Base-by-base conservation (phyloP, 2,888 invertebrate species). In the Phania funesta region DNA sequence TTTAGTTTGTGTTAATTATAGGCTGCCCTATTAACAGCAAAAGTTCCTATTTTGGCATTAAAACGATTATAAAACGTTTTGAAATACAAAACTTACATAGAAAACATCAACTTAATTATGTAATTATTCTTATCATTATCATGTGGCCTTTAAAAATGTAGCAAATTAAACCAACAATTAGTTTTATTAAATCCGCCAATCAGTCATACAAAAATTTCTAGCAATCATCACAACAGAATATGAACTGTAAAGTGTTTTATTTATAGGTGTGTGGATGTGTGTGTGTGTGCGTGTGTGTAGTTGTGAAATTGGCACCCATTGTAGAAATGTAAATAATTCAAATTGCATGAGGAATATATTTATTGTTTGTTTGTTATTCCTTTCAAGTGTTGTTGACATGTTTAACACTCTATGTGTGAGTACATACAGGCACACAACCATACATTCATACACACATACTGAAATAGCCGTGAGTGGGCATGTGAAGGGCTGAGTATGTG, bases 371-470 rank as follows among this genome's bases (percentile, higher is more conserved):
- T 74, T 71, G 65, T 78, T 71, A 58, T 79, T 73, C 71, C 65
- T 67, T 73, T 70, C 67, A 79, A 67, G 79, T 80, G 80, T 70
- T 80, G 68, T 75, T 80, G 80, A 75, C 80, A 80, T 75, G 71
- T 73, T 65, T 60, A 73, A 73, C 65, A 79, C 78, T 65, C 60
- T 70, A 48, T 5, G 56, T n/a, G n/a, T n/a, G n/a, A n/a, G n/a
- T n/a, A n/a, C n/a, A n/a, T n/a, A n/a, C n/a, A n/a, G n/a, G n/a
- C n/a, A n/a, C n/a, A n/a, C n/a, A n/a, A n/a, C n/a, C n/a, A n/a
- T n/a, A n/a, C n/a, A n/a, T n/a, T n/a, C n/a, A n/a, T n/a, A n/a
- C n/a, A n/a, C n/a, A n/a, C n/a, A n/a, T n/a, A n/a, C n/a, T n/a
- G n/a, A 73, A 50, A 58, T 52, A 62, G 64, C 64, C 70, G 70